Conservation (phyloP, 2,113 vertebrate species). For the Hydropotes inermis region DNA sequence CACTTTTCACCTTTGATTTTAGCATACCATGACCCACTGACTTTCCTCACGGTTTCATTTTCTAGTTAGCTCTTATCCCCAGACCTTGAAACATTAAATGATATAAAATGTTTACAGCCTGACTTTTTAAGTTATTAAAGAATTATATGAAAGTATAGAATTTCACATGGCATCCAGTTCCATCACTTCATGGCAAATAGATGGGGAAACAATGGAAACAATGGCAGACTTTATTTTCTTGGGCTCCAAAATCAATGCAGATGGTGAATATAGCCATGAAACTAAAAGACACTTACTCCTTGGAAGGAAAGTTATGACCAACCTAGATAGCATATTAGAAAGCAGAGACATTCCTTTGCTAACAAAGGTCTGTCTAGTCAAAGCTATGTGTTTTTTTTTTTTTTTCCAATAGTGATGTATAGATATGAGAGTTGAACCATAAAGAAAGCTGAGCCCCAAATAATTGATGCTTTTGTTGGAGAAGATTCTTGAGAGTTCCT, state of each 20-base stretch:
- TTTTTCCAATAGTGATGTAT: neutral
- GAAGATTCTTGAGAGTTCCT: neutral
- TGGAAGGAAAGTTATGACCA: neutral
- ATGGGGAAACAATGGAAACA: neutral
- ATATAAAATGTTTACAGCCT: neutral
- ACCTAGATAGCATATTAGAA: neutral
- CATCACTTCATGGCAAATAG: neutral
- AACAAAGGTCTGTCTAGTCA: neutral
- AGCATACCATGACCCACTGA: neutral
- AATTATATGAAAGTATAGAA: neutral
- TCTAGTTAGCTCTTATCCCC: neutral
- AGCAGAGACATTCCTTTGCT: neutral
- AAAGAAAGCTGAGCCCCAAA: neutral
- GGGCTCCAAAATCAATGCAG: neutral
- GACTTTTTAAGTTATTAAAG: neutral
- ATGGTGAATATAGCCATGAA: neutral
- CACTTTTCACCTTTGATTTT: neutral
- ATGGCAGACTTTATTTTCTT: neutral
- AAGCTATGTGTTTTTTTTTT: neutral
- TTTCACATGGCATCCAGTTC: neutral
- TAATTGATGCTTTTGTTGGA: neutral
- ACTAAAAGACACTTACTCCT: neutral
- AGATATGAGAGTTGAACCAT: neutral
- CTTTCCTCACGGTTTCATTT: neutral
- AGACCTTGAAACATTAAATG: neutral